Conservation (phyloP, 2,113 vertebrate genomes). For the Platichthys flesus region DNA sequence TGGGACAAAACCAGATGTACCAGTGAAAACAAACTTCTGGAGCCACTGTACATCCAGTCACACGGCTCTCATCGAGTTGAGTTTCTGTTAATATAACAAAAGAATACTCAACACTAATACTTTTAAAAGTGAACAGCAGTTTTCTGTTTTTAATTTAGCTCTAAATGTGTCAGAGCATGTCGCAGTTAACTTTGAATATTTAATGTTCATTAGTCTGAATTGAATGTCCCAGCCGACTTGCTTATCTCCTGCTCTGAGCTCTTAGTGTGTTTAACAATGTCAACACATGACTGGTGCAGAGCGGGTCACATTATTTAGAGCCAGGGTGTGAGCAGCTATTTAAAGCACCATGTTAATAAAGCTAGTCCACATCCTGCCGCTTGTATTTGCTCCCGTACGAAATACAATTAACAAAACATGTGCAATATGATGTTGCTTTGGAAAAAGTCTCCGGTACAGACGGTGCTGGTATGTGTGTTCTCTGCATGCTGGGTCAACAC, state of each 20-base stretch:
- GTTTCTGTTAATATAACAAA: not conserved
- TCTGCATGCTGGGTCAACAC: not conserved
- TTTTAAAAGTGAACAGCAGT: not conserved
- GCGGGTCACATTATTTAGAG: not conserved
- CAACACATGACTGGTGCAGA: not conserved
- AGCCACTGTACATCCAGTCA: not conserved
- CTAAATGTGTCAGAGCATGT: not conserved
- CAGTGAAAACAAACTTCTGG: not conserved
- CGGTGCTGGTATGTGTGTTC: not conserved
- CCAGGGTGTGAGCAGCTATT: not conserved
- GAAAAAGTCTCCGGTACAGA: not conserved
- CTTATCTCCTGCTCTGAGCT: not conserved
- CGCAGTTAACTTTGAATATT: not conserved
- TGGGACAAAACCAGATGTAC: constrained; percentile 33
- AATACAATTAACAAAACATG: constrained; percentile 3
- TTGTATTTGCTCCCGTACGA: not conserved
- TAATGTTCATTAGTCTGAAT: not conserved
- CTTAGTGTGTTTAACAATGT: not conserved
- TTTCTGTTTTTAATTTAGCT: not conserved
- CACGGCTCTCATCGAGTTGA: not conserved
- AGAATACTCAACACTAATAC: not conserved
- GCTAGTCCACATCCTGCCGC: not conserved
- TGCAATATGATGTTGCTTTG: not conserved
- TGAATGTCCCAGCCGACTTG: not conserved
- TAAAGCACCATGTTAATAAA: not conserved